Evolutionary conservation across 2,888 invertebrate genomes (phyloP).

Genomic region (Aspidiotus rigidus): DNA sequence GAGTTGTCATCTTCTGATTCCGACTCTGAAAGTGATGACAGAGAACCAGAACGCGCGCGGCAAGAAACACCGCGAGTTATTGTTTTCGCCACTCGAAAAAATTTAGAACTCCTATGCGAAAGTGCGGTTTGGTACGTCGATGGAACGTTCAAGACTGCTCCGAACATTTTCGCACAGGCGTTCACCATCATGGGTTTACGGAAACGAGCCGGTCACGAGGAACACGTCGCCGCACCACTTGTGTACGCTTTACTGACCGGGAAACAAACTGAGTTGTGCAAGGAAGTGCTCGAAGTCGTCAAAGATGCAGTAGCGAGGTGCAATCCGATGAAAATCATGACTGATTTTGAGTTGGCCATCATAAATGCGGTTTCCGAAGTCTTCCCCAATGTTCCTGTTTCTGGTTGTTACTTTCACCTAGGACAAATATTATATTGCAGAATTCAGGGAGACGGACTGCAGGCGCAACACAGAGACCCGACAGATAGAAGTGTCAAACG

Average conservation of each 20-base stretch:
- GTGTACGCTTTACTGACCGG: neutral
- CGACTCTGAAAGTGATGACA: neutral
- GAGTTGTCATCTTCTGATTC: neutral
- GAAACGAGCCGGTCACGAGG: neutral
- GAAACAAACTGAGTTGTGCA: neutral
- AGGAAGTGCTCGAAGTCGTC: neutral
- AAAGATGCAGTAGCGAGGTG: neutral
- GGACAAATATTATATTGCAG: neutral
- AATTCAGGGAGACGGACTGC: neutral
- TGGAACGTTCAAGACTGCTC: neutral
- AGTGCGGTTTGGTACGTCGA: no score
- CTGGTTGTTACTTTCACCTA: neutral
- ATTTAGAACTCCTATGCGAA: no score
- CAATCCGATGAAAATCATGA: neutral
- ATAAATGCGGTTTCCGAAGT: neutral
- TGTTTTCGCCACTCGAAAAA: neutral
- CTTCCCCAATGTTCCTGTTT: neutral
- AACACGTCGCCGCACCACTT: neutral
- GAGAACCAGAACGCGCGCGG: no score
- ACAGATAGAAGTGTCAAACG: constrained; percentile 4
- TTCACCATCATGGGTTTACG: neutral
- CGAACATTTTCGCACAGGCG: neutral
- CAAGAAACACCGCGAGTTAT: no score
- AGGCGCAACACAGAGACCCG: neutral
- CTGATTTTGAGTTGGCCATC: neutral